Conservation (phyloP, 2,888 invertebrate species). For the Sinelater perroti region DNA sequence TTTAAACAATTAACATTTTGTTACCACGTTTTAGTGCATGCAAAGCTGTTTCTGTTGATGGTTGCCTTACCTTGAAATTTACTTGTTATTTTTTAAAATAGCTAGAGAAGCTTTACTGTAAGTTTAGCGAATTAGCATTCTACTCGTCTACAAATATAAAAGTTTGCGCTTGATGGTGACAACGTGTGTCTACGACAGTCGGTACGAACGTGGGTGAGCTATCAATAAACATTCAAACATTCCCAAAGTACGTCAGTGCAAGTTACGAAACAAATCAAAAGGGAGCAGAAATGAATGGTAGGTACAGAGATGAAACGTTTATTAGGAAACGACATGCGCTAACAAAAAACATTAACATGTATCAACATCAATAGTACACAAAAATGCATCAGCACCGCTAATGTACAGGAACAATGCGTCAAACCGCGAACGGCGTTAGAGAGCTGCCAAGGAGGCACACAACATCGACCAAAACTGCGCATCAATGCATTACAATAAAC, state of each 20-base stretch:
- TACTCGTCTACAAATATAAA: too few relatives aligned
- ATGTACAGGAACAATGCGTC: conserved; percentile 9
- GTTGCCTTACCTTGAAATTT: too few relatives aligned
- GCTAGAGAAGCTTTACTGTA: too few relatives aligned
- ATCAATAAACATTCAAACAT: conserved; percentile 16
- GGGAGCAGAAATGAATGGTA: not conserved
- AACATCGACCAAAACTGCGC: conserved; percentile 5
- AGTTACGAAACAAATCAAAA: not conserved
- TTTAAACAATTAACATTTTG: too few relatives aligned
- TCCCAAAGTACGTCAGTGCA: conserved; percentile 4
- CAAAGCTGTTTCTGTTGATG: too few relatives aligned
- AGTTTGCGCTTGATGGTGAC: not conserved
- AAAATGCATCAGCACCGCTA: conserved; percentile 28
- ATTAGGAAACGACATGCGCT: conserved; percentile 33
- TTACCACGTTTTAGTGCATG: too few relatives aligned
- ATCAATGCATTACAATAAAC: conserved; percentile 24
- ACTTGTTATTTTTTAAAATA: too few relatives aligned
- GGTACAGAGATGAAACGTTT: conserved; percentile 15
- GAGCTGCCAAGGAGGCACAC: not conserved
- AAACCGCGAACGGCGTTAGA: not conserved
- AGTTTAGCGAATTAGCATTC: too few relatives aligned
- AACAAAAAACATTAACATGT: conserved; percentile 30
- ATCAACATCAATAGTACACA: conserved; percentile 27
- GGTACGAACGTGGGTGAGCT: not conserved
- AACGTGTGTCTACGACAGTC: not conserved